Evolutionary conservation across 2,888 invertebrate species (phyloP), one percentile per base, ranked within the genome.

Genomic region (Cremastobaeus sp.): DNA sequence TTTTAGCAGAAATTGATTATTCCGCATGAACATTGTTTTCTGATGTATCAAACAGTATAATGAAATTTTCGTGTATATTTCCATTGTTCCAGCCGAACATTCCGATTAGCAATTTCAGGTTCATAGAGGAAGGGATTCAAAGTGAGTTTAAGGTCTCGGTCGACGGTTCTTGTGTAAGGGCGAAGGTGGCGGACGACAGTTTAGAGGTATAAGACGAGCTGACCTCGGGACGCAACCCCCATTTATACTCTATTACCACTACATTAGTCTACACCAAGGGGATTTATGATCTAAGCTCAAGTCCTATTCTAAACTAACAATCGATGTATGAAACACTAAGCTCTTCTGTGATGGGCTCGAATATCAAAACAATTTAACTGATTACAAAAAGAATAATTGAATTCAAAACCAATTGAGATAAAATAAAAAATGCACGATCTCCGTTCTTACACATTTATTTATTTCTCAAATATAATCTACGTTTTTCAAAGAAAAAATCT

Each of bases 191-290:
- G 84, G 83, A 84, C 84, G 86, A 85, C 85, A 85, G 83, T 85
- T 86, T 84, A 84, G 83, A 83, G 85, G 84, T 82, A 82, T 86
- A 86, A 86, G 86, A 86, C 83, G 83, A 83, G 82, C 83, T 86
- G 86, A 86, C 87, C 87, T 81, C 83, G 81, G 84, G 83, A 83
- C 84, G 79, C 81, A 84, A 85, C 85, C 86, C 84, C 86, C 85
- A 86, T 86, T 87, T 86, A 87, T 87, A 86, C 85, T 86, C 86
- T 86, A 87, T 87, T 86, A 86, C 86, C 86, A 87, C 86, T 86
- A 86, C 86, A 87, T 87, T 87, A 87, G 85, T 87, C 86, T 85
- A 79, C 77, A 79, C 83, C 80, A 76, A 78, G 73, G 81, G 82
- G 83, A 87, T 87, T 87, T 86, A 86, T 84, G 85, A 85, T 82